These are phyloP conservation scores for Pristionchus pacificus DNA, from an alignment of 1,140 invertebrate species.

Conservation along the genomic window DNA sequence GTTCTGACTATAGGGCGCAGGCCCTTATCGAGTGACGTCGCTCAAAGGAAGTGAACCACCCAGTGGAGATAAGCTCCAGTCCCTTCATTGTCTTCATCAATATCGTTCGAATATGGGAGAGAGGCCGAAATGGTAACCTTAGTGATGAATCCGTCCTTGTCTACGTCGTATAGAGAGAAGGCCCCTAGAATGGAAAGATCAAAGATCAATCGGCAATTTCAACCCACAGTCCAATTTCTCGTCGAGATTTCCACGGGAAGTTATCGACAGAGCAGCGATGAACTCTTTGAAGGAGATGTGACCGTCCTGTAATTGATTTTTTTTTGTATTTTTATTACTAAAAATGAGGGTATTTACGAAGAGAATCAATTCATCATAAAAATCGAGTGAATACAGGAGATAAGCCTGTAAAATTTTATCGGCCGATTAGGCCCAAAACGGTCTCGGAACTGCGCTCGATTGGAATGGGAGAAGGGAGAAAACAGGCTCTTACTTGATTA, in stretches of 20 bases:
- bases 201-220: background rate
- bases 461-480: no score
- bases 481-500: conserved; percentile 28
- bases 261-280: conserved; percentile 59
- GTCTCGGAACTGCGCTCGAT: no score
- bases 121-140: conserved; percentile 33
- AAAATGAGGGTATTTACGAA: background rate
- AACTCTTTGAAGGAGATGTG: conserved; percentile 59
- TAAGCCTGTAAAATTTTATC: background rate
- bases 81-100: no score
- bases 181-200: conserved; percentile 59
- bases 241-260: conserved; percentile 58
- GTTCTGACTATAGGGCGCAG: no score
- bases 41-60: no score
- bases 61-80: no score
- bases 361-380: conserved; percentile 1
- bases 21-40: no score
- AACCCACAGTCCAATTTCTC: conserved; percentile 59
- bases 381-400: background rate
- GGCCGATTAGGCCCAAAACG: background rate
- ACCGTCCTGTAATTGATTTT: conserved; percentile 49
- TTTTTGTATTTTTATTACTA: background rate
- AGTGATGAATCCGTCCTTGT: conserved; percentile 63
- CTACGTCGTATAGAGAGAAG: conserved; percentile 63
- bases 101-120: no score